Percentiles rank a stretch among this genome's conserved stretches.
Evolutionary conservation across 2,888 invertebrate species (phyloP).

Genomic region (Diarsia brunnea): DNA sequence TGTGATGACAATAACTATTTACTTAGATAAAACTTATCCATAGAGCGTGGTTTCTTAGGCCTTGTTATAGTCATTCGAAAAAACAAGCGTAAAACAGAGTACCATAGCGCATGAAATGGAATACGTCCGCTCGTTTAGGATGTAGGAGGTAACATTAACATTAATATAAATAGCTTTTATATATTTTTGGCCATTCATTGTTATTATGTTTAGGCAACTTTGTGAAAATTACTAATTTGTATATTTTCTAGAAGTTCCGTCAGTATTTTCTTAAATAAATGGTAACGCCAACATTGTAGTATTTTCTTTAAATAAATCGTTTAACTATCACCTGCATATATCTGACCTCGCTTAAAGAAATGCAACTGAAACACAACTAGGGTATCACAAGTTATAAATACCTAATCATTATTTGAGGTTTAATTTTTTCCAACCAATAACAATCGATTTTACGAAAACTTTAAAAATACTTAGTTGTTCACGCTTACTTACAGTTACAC

Average conservation of each 20-base stretch:
- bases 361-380: background rate
- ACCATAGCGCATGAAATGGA: background rate
- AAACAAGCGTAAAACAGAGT: too few relatives aligned
- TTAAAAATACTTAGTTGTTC: too few relatives aligned
- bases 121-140: background rate
- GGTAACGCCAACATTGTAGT: too few relatives aligned
- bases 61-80: too few relatives aligned
- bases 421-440: background rate
- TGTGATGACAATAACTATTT: background rate
- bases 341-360: background rate
- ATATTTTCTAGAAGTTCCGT: background rate
- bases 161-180: background rate
- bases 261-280: slow-evolving; percentile 25
- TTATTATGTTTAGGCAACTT: background rate
- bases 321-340: background rate
- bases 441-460: background rate
- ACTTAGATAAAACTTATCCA: too few relatives aligned
- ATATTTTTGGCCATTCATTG: slow-evolving; percentile 8
- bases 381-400: background rate
- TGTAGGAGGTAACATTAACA: background rate
- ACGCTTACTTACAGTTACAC: background rate
- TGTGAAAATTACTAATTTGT: background rate
- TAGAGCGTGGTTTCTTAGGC: too few relatives aligned
- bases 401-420: background rate
- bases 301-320: background rate